A percentile compares a stretch with the other conserved stretches of the same genome.
Conservation (phyloP, 1,140 invertebrate species). For the Scaptomyza montana region DNA sequence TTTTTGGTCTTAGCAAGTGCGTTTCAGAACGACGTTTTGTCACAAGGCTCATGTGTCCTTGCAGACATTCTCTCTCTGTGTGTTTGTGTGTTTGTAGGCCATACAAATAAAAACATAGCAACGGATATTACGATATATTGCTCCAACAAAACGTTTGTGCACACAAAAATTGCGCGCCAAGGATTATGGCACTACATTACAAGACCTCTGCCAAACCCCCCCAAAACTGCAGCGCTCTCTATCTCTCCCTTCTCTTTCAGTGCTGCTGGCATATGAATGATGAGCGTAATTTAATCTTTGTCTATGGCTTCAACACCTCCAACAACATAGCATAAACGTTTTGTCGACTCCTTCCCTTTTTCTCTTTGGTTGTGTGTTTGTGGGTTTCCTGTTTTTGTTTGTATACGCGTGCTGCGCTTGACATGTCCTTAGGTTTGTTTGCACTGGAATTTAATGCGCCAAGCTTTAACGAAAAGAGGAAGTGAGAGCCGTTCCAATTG, state of each 20-base stretch:
- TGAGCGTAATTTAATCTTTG: conserved; percentile 81
- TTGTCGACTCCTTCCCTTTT: conserved; percentile 19
- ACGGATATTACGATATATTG: conserved; percentile 80
- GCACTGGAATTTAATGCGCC: conserved; percentile 69
- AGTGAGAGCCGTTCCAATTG: conserved; percentile 33
- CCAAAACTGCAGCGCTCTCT: conserved; percentile 3
- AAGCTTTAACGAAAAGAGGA: background rate
- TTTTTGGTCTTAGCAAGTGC: conserved; percentile 26
- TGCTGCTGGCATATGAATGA: conserved; percentile 76
- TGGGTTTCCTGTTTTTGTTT: conserved; percentile 54
- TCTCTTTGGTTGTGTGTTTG: conserved; percentile 12
- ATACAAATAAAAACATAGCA: conserved; percentile 70
- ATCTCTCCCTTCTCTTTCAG: background rate
- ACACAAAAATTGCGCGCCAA: conserved; percentile 77
- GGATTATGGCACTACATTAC: conserved; percentile 81
- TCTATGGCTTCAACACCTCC: conserved; percentile 75
- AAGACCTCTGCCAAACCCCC: conserved; percentile 36
- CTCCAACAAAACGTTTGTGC: conserved; percentile 46
- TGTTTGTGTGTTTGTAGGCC: conserved; percentile 40
- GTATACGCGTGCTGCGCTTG: conserved; percentile 71
- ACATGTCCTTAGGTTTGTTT: conserved; percentile 81
- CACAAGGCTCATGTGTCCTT: conserved; percentile 51
- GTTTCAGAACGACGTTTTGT: conserved; percentile 42
- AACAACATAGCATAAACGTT: conserved; percentile 43
- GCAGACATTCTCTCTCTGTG: background rate